Evolutionary conservation across 2,888 invertebrate genomes (phyloP).

Genomic region (Eilema griseolum): DNA sequence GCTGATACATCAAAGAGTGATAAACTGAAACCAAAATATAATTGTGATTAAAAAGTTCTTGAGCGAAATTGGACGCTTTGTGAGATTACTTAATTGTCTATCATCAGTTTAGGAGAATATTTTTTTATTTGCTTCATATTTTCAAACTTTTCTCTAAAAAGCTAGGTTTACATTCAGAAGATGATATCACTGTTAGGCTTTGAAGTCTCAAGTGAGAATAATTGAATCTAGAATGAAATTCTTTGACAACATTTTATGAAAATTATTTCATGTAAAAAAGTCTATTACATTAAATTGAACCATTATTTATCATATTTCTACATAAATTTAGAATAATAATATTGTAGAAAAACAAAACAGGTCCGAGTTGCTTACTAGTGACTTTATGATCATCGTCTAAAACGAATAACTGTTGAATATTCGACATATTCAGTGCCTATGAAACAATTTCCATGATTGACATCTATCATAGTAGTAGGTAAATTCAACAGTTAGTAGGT

Average conservation of each 20-base stretch:
- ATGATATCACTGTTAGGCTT: conserved; percentile 30
- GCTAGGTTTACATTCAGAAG: conserved; percentile 24
- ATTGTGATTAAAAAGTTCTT: conserved; percentile 47
- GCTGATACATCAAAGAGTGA: conserved; percentile 48
- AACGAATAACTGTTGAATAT: neutral
- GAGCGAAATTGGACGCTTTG: conserved; percentile 27
- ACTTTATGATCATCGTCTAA: neutral
- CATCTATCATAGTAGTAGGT: neutral
- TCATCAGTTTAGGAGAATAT: conserved; percentile 16
- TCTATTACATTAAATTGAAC: conserved; percentile 5
- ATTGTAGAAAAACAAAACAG: neutral
- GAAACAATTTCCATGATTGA: neutral
- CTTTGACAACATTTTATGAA: neutral
- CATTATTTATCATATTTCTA: neutral
- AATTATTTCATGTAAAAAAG: neutral
- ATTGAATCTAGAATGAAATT: conserved; percentile 11
- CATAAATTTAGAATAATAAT: neutral
- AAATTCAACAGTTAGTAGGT: neutral
- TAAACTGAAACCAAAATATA: conserved; percentile 39
- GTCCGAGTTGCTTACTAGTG: too few species aligned
- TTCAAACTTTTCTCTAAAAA: conserved; percentile 25
- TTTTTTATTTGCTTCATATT: conserved; percentile 26
- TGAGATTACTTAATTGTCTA: conserved; percentile 23
- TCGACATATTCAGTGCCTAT: neutral
- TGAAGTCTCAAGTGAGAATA: conserved; percentile 23